These are phyloP conservation scores for Melieria crassipennis DNA, from an alignment of 2,888 invertebrate genomes.

Conservation along the genomic window DNA sequence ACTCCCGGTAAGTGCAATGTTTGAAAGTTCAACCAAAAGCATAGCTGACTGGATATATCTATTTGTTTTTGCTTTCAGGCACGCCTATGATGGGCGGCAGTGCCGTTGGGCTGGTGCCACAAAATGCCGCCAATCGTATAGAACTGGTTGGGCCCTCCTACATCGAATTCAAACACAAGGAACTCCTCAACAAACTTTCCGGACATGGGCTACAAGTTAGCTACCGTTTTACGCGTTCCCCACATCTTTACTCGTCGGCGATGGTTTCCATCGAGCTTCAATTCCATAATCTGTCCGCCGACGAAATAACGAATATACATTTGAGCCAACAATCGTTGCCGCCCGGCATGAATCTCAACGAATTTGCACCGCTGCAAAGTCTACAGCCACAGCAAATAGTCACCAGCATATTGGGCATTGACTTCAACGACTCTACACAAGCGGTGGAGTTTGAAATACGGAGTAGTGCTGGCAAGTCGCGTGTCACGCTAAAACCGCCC, in stretches of 20 bases:
- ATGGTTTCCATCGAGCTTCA: conserved; percentile 85
- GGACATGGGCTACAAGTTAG: conserved; percentile 75
- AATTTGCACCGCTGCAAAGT: conserved; percentile 75
- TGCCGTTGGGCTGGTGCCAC: conserved; percentile 47
- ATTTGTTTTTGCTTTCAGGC: conserved; percentile 42
- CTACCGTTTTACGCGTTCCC: conserved; percentile 79
- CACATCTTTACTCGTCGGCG: conserved; percentile 81
- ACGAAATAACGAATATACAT: conserved; percentile 67
- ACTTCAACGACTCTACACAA: conserved; percentile 93
- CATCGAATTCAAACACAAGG: conserved; percentile 70
- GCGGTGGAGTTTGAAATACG: conserved; percentile 82
- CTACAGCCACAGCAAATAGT: conserved; percentile 74
- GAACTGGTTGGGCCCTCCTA: conserved; percentile 72
- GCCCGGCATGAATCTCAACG: conserved; percentile 78
- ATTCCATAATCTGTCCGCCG: conserved; percentile 77
- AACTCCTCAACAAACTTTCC: conserved; percentile 77
- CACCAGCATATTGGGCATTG: conserved; percentile 80
- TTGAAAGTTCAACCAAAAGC: not conserved
- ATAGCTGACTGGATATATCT: not conserved
- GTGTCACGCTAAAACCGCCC: conserved; percentile 79
- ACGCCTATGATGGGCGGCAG: conserved; percentile 50
- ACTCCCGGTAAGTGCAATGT: conserved; percentile 68
- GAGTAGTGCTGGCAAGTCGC: conserved; percentile 71
- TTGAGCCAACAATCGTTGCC: conserved; percentile 70
- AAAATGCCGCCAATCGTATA: conserved; percentile 61